A percentile compares a stretch with the other conserved stretches of the same genome.
Evolutionary conservation across 2,888 invertebrate genomes (phyloP).

Genomic region (Pardosa pseudoannulata): DNA sequence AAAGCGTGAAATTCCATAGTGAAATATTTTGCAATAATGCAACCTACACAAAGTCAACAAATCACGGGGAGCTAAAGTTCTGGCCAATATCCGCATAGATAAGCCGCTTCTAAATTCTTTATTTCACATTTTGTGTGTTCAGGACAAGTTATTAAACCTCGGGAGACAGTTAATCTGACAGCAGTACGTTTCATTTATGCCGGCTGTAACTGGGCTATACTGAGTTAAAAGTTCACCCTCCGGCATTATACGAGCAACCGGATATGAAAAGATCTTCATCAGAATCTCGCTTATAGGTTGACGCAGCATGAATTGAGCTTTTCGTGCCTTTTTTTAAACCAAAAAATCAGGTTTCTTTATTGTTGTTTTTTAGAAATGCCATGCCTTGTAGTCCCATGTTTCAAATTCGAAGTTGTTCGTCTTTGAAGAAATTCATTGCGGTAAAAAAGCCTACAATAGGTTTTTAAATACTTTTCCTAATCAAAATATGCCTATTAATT

Average conservation of each 20-base stretch:
- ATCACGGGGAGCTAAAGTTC: not conserved
- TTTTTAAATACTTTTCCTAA: no score
- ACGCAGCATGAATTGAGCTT: not conserved
- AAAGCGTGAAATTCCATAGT: not conserved
- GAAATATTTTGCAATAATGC: not conserved
- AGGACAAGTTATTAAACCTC: conserved; percentile 40
- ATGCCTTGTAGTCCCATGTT: no score
- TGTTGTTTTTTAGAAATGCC: no score
- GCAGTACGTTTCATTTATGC: conserved; percentile 42
- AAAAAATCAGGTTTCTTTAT: not conserved
- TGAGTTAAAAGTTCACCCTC: not conserved
- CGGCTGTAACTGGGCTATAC: not conserved
- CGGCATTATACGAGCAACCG: not conserved
- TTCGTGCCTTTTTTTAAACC: not conserved
- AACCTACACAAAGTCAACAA: not conserved
- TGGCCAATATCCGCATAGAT: not conserved
- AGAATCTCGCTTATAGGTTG: not conserved
- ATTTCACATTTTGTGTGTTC: conserved; percentile 16
- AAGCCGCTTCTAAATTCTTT: not conserved
- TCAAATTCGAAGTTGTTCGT: no score
- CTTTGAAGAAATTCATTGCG: no score
- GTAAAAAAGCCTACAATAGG: no score
- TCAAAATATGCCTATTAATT: no score
- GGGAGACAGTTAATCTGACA: conserved; percentile 26
- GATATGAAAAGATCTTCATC: not conserved